Conservation (phyloP, 1,140 invertebrate genomes). For the Dendroctonus ponderosae region DNA sequence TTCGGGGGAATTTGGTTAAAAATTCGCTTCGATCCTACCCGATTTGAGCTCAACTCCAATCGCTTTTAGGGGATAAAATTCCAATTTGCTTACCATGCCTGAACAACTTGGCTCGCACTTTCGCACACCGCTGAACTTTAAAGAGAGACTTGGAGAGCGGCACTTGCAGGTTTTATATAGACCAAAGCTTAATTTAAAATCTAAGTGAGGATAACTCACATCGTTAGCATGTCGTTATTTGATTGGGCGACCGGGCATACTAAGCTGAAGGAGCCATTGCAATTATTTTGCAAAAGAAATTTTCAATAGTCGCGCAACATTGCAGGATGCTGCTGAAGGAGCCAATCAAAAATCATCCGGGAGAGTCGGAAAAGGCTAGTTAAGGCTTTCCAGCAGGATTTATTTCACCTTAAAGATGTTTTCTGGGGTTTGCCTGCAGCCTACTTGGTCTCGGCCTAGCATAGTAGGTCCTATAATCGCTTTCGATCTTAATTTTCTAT, state of each 20-base stretch:
- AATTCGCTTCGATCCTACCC: not conserved
- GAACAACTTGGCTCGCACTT: slow-evolving; percentile 13
- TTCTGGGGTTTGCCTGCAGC: too few relatives aligned
- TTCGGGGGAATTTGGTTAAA: too few relatives aligned
- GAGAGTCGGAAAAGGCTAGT: too few relatives aligned
- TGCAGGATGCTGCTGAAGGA: too few relatives aligned
- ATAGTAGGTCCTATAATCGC: slow-evolving; percentile 13
- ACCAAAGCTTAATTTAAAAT: slow-evolving; percentile 33
- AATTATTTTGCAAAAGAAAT: too few relatives aligned
- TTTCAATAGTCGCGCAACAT: too few relatives aligned
- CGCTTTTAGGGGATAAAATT: not conserved
- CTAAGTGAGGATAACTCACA: slow-evolving; percentile 29
- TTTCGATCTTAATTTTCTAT: slow-evolving; percentile 3
- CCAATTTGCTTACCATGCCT: slow-evolving; percentile 21
- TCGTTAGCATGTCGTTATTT: slow-evolving; percentile 33
- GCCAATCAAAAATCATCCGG: too few relatives aligned
- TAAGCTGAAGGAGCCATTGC: not conserved
- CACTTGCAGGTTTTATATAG: slow-evolving; percentile 36
- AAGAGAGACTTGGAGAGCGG: slow-evolving; percentile 27
- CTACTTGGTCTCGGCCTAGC: not conserved
- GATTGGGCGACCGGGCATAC: slow-evolving; percentile 27
- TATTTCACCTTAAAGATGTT: too few relatives aligned
- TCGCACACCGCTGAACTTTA: slow-evolving; percentile 23
- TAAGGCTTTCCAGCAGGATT: too few relatives aligned
- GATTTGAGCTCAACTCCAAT: not conserved